Conservation (phyloP, 1,140 invertebrate species). For the Zaprionus nigranus region DNA sequence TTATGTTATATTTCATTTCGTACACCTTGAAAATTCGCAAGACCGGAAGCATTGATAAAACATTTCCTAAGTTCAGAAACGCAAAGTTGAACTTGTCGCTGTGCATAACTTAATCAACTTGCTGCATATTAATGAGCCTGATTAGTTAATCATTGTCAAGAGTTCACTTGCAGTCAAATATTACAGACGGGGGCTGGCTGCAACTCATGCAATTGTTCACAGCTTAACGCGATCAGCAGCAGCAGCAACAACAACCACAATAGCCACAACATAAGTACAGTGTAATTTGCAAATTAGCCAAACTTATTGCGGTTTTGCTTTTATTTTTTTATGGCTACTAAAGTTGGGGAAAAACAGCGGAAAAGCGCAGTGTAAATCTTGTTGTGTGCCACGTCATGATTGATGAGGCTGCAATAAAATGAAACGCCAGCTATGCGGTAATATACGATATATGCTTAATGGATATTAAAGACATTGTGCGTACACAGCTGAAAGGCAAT, state of each 20-base stretch:
- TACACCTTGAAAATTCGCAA: constrained; percentile 17
- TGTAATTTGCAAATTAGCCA: constrained; percentile 66
- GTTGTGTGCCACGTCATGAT: constrained; percentile 38
- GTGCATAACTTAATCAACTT: constrained; percentile 49
- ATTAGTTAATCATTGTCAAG: constrained; percentile 31
- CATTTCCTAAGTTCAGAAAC: constrained; percentile 14
- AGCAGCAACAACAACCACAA: constrained; percentile 14
- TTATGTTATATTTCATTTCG: not conserved
- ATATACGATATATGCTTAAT: constrained; percentile 74
- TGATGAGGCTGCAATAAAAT: constrained; percentile 76
- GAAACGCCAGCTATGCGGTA: constrained; percentile 70
- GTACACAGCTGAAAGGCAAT: constrained; percentile 50
- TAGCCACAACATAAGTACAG: constrained; percentile 24
- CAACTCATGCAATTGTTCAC: constrained; percentile 5
- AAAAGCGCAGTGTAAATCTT: constrained; percentile 8
- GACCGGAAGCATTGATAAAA: constrained; percentile 32
- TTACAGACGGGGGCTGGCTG: not conserved
- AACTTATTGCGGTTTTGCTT: constrained; percentile 39
- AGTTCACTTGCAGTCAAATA: constrained; percentile 26
- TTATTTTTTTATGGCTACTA: constrained; percentile 46
- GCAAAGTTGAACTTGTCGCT: constrained; percentile 29
- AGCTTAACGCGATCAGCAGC: constrained; percentile 9
- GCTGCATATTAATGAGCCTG: constrained; percentile 25
- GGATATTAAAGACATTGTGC: constrained; percentile 71
- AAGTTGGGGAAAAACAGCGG: constrained; percentile 43